Conservation (phyloP, 2,113 vertebrate genomes). For the Barbus barbus region DNA sequence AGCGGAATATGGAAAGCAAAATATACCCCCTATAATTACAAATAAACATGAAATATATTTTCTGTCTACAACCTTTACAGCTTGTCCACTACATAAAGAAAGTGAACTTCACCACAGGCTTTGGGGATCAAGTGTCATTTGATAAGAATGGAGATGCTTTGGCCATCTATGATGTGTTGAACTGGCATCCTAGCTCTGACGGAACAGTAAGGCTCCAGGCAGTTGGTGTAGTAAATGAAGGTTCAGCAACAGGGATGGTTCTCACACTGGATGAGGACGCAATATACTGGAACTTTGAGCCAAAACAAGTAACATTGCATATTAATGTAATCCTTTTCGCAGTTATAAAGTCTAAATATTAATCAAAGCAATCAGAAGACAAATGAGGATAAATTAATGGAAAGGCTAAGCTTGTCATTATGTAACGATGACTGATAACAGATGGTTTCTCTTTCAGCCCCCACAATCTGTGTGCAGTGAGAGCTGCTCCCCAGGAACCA, state of each 20-base stretch:
- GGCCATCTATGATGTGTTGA: constrained; percentile 50
- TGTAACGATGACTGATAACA: neutral
- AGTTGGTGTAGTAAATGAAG: constrained; percentile 66
- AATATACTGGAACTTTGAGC: constrained; percentile 60
- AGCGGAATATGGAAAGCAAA: neutral
- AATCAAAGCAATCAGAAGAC: neutral
- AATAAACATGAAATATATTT: neutral
- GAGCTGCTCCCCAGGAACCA: constrained; percentile 72
- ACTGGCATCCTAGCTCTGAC: constrained; percentile 59
- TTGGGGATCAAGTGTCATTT: constrained; percentile 35
- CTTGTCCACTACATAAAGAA: neutral
- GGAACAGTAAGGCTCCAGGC: constrained; percentile 56
- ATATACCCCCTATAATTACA: neutral
- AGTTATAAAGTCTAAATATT: neutral
- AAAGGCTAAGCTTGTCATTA: neutral
- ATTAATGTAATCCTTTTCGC: neutral
- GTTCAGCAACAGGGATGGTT: constrained; percentile 47
- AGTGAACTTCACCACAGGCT: too few species aligned
- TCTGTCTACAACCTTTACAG: constrained; percentile 45
- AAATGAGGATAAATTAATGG: neutral
- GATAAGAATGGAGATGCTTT: constrained; percentile 29
- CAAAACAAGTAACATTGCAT: constrained; percentile 46
- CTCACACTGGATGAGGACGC: constrained; percentile 64
- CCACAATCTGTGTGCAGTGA: constrained; percentile 74
- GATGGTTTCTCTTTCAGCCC: constrained; percentile 54